Base-by-base conservation (phyloP, 2,888 invertebrate genomes). In the Apotomis capreana region DNA sequence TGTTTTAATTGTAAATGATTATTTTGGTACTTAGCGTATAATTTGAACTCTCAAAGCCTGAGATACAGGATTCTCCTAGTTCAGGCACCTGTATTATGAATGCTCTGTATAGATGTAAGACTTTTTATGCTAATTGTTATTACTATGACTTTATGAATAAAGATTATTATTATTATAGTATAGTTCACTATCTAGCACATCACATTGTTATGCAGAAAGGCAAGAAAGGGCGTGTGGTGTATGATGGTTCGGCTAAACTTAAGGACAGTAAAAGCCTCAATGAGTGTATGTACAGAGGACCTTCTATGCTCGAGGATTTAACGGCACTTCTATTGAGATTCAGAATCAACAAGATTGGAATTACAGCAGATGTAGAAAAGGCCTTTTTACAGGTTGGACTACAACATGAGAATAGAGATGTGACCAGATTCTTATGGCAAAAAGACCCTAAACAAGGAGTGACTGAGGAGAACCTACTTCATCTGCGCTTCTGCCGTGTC, bases 371-470 rank as follows among this genome's bases (percentile, higher is more conserved):
- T 26, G 26, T 26, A 26, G 26, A 26, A 26, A 26, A 26, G 2
- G 26, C 26, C 26, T 26, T 26, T 26, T 26, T 26, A 26, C 26
- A 26, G 26, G 26, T 4, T 5, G 57, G 57, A 15, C 26, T 57
- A 15, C 57, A 13, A 57, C n/a, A 57, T n/a, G 57, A 13, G 26
- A 77, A 78, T 46, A 55, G 75, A 52, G 78, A 78, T 44, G 79
- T 80, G 0, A 79, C 77, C 3, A 64, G 78, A n/a, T 78, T 79
- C 57, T 63, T 79, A 2, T 81, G 78, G 78, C 4, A 76, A 0
- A 79, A 78, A 8, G 57, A 57, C n/a, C 26, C 26, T 26, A 15
- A 8, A 8, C 9, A 57, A 26, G 57, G n/a, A 57, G n/a, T 26
- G 13, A 8, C 57, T 36, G 10, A 49, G 2, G 74, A 74, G 3